Base-by-base conservation (phyloP, 1,140 invertebrate species). In the Scaptomyza montana region DNA sequence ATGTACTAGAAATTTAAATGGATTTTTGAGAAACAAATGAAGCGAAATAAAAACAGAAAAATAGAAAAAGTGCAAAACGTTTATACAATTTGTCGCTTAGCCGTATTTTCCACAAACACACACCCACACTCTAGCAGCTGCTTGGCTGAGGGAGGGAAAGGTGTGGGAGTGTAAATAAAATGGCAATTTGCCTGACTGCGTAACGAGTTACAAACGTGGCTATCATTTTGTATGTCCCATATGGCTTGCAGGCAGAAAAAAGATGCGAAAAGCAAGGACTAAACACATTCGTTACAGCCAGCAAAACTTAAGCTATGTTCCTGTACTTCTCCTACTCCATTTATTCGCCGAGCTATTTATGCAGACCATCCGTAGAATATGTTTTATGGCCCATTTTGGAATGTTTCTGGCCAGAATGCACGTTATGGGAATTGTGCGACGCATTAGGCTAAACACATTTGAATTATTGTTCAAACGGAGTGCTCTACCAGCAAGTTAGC, bases 371-470 rank as follows among this genome's bases (percentile, higher is more conserved):
- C 55, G 61, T 60, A 41, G 45, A 71, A 47, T 62, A 16, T 71
- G 70, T 65, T 76, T 87, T 76, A 78, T 76, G 55, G 54, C 45
- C 47, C 33, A 69, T 73, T 86, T 78, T 68, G 53, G 67, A 75
- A 74, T 69, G 63, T 63, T 84, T 78, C 56, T 59, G 68, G 74
- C 53, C 41, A 47, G 49, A 76, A 79, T 78, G 78, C 82, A 66
- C 56, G 66, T 57, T 77, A 49, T 62, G 81, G 82, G 81, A 86
- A 76, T 87, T 78, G 57, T 47, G 46, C 55, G 36, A 47, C 30
- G 39, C 41, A 78, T 77, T 75, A 39, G 46, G 67, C 61, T 64
- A 73, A 77, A 62, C 59, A 85, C 59, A 80, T 84, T 72, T 69
- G 63, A 74, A 69, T 72, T 70, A 74, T 74, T 49, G 47, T 60